These are phyloP conservation scores for Adoxophyes honmai DNA, from an alignment of 1,140 invertebrate genomes.

Conservation along the genomic window DNA sequence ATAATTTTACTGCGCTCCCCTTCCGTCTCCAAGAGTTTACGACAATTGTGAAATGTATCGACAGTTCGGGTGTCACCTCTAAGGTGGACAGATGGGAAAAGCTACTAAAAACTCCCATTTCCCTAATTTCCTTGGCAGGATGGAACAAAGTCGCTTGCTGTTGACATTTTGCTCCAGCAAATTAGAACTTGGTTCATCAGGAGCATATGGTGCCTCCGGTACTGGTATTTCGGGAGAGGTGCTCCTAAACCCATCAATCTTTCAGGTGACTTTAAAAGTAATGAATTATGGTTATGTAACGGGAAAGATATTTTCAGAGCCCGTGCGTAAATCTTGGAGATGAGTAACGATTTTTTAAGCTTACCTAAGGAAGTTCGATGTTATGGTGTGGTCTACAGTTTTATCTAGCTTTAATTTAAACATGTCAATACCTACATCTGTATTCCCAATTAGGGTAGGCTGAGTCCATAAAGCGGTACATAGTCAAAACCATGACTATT, in stretches of 20 bases:
- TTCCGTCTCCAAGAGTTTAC: constrained; percentile 72
- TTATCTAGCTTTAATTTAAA: too few species aligned
- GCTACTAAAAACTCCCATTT: constrained; percentile 19
- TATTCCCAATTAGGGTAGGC: too few species aligned
- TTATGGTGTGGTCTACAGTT: too few species aligned
- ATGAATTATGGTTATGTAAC: constrained; percentile 27
- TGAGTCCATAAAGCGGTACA: too few species aligned
- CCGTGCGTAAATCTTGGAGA: background rate
- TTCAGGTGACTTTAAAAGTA: constrained; percentile 52
- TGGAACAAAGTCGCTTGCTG: constrained; percentile 34
- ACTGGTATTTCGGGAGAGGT: constrained; percentile 58
- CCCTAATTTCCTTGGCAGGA: constrained; percentile 28
- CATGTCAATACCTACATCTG: too few species aligned
- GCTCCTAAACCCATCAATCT: constrained; percentile 61
- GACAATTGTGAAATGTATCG: constrained; percentile 77
- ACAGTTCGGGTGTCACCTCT: constrained; percentile 69
- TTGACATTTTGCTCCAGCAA: constrained; percentile 7
- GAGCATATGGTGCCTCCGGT: constrained; percentile 56
- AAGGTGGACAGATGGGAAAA: constrained; percentile 38
- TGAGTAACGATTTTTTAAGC: constrained; percentile 10
- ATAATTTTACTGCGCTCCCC: constrained; percentile 75
- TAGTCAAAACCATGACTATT: too few species aligned
- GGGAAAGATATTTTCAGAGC: constrained; percentile 16
- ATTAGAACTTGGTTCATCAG: constrained; percentile 30
- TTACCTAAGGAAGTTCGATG: too few species aligned